A percentile compares a stretch with the other conserved stretches of the same genome.
Evolutionary conservation across 2,113 vertebrate species (phyloP).

Genomic region (Holacanthus passer): DNA sequence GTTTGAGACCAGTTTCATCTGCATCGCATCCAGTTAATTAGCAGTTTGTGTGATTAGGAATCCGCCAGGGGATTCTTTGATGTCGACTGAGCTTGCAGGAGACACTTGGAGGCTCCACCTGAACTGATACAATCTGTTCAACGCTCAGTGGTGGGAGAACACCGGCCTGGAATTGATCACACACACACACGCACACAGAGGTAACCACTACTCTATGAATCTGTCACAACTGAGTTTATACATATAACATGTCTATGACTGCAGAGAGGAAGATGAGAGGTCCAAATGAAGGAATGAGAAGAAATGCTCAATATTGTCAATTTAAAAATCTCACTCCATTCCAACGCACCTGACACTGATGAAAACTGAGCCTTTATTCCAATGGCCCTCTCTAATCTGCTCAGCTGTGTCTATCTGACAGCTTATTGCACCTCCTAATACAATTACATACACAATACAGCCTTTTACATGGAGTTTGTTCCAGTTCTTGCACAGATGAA

Average conservation of each 20-base stretch:
- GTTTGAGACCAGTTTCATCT: constrained; percentile 47
- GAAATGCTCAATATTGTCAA: background rate
- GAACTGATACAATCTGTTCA: constrained; percentile 39
- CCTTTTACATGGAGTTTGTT: constrained; percentile 6
- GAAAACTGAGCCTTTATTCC: background rate
- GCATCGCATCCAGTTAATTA: constrained; percentile 37
- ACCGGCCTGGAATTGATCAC: background rate
- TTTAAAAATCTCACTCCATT: background rate
- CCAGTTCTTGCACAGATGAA: background rate
- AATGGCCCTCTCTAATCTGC: background rate
- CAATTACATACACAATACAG: constrained; percentile 24
- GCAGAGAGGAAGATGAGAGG: background rate
- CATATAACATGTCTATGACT: background rate
- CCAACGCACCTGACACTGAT: background rate
- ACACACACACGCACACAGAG: constrained; percentile 17
- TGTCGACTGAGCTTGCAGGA: constrained; percentile 29
- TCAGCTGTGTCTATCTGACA: constrained; percentile 16
- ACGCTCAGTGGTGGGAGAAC: background rate
- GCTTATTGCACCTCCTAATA: constrained; percentile 11
- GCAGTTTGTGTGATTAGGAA: constrained; percentile 50
- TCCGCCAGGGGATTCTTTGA: constrained; percentile 33
- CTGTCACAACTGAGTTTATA: background rate
- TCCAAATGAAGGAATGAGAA: background rate
- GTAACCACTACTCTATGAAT: background rate
- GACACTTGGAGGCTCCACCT: constrained; percentile 30